Conservation (phyloP, 2,888 invertebrate genomes). For the Temnothorax rugatulus region DNA sequence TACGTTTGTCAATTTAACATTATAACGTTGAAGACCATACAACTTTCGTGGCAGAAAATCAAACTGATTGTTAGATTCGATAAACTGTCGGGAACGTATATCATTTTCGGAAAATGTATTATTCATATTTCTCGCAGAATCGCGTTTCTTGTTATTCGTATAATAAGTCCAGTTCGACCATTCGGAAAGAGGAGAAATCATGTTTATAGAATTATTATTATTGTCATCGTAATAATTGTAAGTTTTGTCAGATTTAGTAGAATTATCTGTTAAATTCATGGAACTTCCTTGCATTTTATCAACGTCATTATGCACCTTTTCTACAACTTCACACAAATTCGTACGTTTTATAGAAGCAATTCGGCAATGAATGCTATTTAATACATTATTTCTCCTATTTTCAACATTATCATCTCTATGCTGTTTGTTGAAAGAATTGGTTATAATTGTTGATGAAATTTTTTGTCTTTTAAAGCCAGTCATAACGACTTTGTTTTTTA, state of each 20-base stretch:
- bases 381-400: neutral
- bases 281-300: neutral
- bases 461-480: neutral
- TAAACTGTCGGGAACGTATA: neutral
- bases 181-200: conserved; percentile 66
- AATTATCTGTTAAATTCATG: conserved; percentile 21
- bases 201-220: neutral
- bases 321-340: neutral
- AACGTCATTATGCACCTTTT: neutral
- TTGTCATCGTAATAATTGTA: neutral
- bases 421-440: neutral
- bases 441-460: neutral
- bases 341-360: neutral
- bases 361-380: neutral
- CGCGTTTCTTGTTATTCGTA: conserved; percentile 10
- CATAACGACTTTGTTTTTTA: neutral
- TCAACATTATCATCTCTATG: neutral
- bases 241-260: neutral
- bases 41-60: conserved; percentile 75
- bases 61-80: conserved; percentile 55
- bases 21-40: conserved; percentile 67
- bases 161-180: conserved; percentile 82
- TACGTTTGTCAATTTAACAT: conserved; percentile 64
- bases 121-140: neutral
- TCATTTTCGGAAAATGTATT: neutral